Evolutionary conservation across 1,140 invertebrate genomes (phyloP), one percentile per base, ranked within the genome.

Genomic region (Drosophila sp.): DNA sequence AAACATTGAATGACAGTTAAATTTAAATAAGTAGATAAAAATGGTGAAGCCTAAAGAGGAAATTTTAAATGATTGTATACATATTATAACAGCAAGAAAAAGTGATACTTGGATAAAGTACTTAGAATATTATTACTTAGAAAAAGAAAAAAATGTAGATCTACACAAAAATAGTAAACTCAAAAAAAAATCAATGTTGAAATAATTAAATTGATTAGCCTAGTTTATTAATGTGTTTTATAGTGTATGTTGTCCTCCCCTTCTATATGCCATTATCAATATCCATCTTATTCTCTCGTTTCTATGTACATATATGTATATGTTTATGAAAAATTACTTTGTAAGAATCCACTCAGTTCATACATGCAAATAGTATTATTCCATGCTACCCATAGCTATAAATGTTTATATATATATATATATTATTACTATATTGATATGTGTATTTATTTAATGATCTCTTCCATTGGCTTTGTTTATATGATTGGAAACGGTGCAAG

Each of bases 401-500:
- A 13, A 29, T 21, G 7, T 18, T 9, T 9, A 48, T 7, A 27
- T 36, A 8, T 46, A 7, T 48, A 36, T 32, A 9, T 58, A 6
- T 59, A 45, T 36, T 11, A 25, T n/a, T 21, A n/a, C 43, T 21
- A 36, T 64, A 43, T 43, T n/a, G n/a, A 4, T 51, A 6, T 41
- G 4, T n/a, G 6, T 45, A 63, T 41, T 9, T 56, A 16, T 6
- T 51, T 54, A 48, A 34, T 62, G n/a, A 48, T 48, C 21, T 54
- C 16, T 11, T 36, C 4, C 41, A 29, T 14, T 48, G 29, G 50
- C 51, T 57, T 57, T 56, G 9, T 50, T 46, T 45, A 34, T 8
- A 25, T 38, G 21, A 18, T 56, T 46, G 41, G n/a, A 62, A 29
- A n/a, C n/a, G 66, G 62, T 72, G 36, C 36, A 65, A 27, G 45